phyloP scores from a whole-genome alignment of 1,140 invertebrate genomes.

The Coelopa frigida region DNA sequence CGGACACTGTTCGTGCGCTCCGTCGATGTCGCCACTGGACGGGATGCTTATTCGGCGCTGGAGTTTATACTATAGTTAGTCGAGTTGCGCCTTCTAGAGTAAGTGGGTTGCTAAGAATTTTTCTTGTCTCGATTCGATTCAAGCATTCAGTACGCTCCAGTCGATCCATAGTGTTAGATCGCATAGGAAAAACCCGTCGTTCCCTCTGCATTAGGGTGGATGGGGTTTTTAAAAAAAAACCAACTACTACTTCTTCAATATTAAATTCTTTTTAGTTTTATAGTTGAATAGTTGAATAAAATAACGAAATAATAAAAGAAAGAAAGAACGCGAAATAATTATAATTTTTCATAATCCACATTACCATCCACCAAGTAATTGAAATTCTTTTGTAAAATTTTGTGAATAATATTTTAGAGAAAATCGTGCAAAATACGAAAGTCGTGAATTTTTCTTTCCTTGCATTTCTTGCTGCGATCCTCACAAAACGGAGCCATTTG shows the following conservation, averaged over 20 bases:
- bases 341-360: slow-evolving; percentile 7
- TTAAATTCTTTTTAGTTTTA: slow-evolving; percentile 1
- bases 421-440: too few relatives aligned
- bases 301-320: slow-evolving; percentile 2
- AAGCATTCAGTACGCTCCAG: slow-evolving; percentile 33
- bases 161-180: slow-evolving; percentile 37
- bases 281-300: neutral
- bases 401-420: too few relatives aligned
- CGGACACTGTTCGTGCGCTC: too few relatives aligned
- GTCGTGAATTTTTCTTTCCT: too few relatives aligned
- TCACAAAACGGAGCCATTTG: too few relatives aligned
- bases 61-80: slow-evolving; percentile 45
- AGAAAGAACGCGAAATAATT: slow-evolving; percentile 1
- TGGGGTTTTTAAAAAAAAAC: slow-evolving; percentile 12
- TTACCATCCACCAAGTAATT: too few relatives aligned
- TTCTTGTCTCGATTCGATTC: neutral
- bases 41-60: slow-evolving; percentile 14
- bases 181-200: slow-evolving; percentile 10
- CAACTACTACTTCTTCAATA: slow-evolving; percentile 6
- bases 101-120: slow-evolving; percentile 27
- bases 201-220: slow-evolving; percentile 13
- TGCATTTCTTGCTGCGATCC: too few relatives aligned
- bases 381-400: too few relatives aligned
- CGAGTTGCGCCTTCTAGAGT: slow-evolving; percentile 43
- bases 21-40: too few relatives aligned